Evolutionary conservation across 1,140 invertebrate species (phyloP), one percentile per base, ranked within the genome.

Genomic region (Anagrus nilaparvatae): DNA sequence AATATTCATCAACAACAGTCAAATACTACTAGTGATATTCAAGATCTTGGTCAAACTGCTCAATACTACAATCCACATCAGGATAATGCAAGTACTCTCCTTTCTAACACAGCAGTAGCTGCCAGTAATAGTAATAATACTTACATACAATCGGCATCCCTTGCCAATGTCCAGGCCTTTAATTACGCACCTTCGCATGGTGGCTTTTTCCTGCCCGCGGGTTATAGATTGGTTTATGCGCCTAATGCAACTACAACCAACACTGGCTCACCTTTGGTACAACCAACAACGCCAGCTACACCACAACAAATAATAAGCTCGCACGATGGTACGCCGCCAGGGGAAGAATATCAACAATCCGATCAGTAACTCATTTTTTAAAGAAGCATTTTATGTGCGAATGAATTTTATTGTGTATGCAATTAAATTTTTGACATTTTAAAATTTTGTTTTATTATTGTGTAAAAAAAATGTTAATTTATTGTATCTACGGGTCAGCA

Each of bases 161-260:
- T 63, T 20, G 28, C 56, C 14, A 65, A 64, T 43, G 61, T 63
- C 40, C 57, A 59, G 33, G 43, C 56, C 4, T 66, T 60, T 18
- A 55, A 52, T 24, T 60, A 58, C 33, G 53, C 61, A 9, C 51
- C 64, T 1, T 40, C 30, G n/a, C 54, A 63, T 16, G 56, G 61
- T 4, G 59, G 65, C 23, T 65, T 67, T 49, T 64, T 64, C 37
- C 43, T 67, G 29, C 59, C 66, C 8, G 54, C 65, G 33, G 64
- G 64, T 20, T 69, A 64, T 41, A 52, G 62, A 14, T 33, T 64
- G n/a, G 56, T 68, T 35, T 67, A 65, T 19, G 59, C 65, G 8
- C 53, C 61, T 0, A n/a, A n/a, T n/a, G 4, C 27, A 34, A 14
- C 28, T 31, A 13, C 7, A 19, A 1, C 19, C 25, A 4, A 20